Evolutionary conservation across 2,113 vertebrate genomes (phyloP).

Genomic region (Holacanthus passer): DNA sequence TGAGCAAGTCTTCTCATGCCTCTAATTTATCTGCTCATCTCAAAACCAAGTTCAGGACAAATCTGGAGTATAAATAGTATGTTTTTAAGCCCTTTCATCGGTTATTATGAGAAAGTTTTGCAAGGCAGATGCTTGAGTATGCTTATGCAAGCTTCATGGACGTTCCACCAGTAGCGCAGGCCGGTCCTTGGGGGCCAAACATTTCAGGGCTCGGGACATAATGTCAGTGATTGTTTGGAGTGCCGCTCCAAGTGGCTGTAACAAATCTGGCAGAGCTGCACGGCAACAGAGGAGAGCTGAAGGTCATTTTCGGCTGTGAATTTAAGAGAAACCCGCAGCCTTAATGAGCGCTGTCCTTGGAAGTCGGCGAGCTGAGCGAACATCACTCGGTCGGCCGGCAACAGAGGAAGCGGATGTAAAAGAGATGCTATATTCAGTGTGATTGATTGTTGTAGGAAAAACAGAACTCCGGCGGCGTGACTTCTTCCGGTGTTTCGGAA

Average conservation of each 20-base stretch:
- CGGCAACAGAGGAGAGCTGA: constrained; percentile 50
- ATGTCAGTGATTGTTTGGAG: constrained; percentile 41
- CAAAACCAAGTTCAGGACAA: constrained; percentile 31
- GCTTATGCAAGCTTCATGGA: constrained; percentile 18
- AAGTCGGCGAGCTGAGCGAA: constrained; percentile 51
- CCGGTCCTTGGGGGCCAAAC: background rate
- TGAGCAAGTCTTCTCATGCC: constrained; percentile 56
- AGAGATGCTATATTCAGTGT: constrained; percentile 54
- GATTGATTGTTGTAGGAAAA: constrained; percentile 62
- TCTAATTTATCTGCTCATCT: constrained; percentile 59
- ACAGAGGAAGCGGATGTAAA: constrained; percentile 48
- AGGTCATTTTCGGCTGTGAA: constrained; percentile 64
- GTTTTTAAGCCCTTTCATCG: constrained; percentile 7
- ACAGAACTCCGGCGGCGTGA: constrained; percentile 30
- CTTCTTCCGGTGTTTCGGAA: constrained; percentile 57
- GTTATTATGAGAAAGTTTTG: constrained; percentile 27
- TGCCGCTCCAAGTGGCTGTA: constrained; percentile 26
- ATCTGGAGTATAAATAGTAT: constrained; percentile 15
- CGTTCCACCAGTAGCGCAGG: background rate
- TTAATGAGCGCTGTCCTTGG: constrained; percentile 71
- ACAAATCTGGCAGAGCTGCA: constrained; percentile 34
- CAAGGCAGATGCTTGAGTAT: background rate
- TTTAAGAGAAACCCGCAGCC: constrained; percentile 55
- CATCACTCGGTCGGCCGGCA: constrained; percentile 54
- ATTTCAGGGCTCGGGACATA: constrained; percentile 2